Evolutionary conservation across 2,113 vertebrate species (phyloP).

Genomic region (Mus spicilegus): DNA sequence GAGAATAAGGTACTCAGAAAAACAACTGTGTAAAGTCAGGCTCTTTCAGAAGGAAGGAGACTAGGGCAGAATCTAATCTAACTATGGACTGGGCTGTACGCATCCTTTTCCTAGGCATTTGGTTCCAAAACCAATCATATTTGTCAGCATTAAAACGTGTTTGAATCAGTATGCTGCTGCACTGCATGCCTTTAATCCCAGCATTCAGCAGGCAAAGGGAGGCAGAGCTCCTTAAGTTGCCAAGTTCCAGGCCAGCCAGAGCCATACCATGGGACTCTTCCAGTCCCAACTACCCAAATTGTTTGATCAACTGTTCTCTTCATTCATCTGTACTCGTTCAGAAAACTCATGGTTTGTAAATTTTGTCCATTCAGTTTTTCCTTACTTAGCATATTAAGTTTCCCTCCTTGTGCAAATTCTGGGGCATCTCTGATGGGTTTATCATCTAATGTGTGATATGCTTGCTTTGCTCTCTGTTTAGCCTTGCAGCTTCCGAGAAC

Average conservation of each 20-base stretch:
- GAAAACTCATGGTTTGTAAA: not conserved
- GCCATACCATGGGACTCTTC: not conserved
- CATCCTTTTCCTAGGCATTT: not conserved
- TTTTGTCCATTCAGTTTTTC: conserved; percentile 1
- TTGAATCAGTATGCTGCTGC: not conserved
- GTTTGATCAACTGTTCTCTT: not conserved
- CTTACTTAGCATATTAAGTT: not conserved
- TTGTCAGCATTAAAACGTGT: not conserved
- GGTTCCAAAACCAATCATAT: not conserved
- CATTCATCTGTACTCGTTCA: not conserved
- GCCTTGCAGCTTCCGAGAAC: not conserved
- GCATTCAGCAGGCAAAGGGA: not conserved
- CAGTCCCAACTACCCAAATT: not conserved
- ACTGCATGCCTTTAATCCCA: not conserved
- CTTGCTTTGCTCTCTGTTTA: not conserved
- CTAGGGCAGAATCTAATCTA: not conserved
- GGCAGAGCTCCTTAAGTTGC: too few species aligned
- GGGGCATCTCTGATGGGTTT: not conserved
- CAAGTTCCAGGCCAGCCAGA: not conserved
- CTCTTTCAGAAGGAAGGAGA: not conserved
- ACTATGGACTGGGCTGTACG: not conserved
- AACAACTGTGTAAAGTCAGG: not conserved
- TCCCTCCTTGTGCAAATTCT: not conserved
- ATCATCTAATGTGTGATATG: not conserved
- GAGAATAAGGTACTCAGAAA: not conserved